Base-by-base conservation (phyloP, 2,888 invertebrate genomes). In the Thera obeliscata region DNA sequence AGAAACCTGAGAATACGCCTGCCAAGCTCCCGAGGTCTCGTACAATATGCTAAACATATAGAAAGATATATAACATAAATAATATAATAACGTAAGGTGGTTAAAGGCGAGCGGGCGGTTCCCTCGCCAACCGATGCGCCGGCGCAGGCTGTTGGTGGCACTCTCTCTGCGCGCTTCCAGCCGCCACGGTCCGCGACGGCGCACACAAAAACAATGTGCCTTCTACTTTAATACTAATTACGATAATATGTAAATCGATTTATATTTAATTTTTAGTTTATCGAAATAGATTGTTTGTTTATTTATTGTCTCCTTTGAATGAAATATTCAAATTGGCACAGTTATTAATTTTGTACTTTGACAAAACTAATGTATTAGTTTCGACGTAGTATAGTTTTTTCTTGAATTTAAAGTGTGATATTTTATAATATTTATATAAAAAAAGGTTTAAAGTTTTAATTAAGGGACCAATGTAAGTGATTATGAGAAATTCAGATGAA, bases 351-450 rank as follows among this genome's bases (percentile, higher is more conserved):
- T 89, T 90, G 89, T 91, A 91, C 89, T 91, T 89, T 90, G 92
- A 93, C 92, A 91, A 85, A 92, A 79, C 89, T 90, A 90, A 90
- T 85, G 87, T 86, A 87, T 90, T 90, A 90, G 89, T 89, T 90
- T 91, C 87, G 88, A 90, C 81, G 81, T 93, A 92, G 91, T 77
- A 87, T 90, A 91, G 89, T 87, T 89, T 52, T 46, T 90, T 73
- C 73, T 93, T 91, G 91, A 93, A 92, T 92, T 91, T 91, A 92
- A 93, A 91, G 93, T 93, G 93, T 93, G 93, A 93, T 93, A 93
- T 93, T 93, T 93, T 92, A 90, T 91, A 91, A 90, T 92, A 92
- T 92, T 92, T 91, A 92, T 92, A 90, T 91, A 91, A 91, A 87
- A 60, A 92, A 91, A 91, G 66, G 91, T 91, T 91, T 86, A 90